A percentile compares a stretch with the other conserved stretches of the same genome.
Conservation (phyloP, 2,113 vertebrate genomes). For the Reinhardtius hippoglossoides region DNA sequence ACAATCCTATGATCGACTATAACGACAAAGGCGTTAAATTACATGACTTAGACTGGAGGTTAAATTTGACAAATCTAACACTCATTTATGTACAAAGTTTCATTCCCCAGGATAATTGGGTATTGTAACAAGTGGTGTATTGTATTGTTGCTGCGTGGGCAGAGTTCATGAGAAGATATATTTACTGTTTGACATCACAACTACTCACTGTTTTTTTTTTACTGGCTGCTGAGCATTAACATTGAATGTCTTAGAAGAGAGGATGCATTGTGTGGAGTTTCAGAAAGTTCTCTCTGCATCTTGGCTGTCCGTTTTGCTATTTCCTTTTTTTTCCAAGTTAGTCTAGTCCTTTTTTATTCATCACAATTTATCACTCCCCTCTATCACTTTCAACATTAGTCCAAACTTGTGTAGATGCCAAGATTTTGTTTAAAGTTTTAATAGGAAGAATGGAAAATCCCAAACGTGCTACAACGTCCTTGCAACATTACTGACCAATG, state of each 20-base stretch:
- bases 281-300: not conserved
- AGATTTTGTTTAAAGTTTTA: not conserved
- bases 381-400: not conserved
- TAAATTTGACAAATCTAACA: not conserved
- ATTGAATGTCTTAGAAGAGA: not conserved
- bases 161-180: constrained; percentile 2
- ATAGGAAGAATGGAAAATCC: too few relatives aligned
- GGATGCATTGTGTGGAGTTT: not conserved
- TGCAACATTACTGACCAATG: not conserved
- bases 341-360: not conserved
- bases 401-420: not conserved
- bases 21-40: constrained; percentile 1
- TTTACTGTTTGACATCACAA: constrained; percentile 31
- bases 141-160: not conserved
- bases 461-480: not conserved
- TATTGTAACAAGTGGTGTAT: not conserved
- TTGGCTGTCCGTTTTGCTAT: not conserved
- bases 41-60: not conserved
- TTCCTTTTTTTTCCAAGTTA: not conserved
- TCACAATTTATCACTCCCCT: not conserved
- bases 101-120: not conserved
- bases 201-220: constrained; percentile 1
- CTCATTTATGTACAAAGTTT: constrained; percentile 6
- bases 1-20: not conserved
- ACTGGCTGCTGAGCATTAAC: not conserved